A percentile compares a stretch with the other conserved stretches of the same genome.
These are phyloP conservation scores for Melipona quadrifasciata DNA, from an alignment of 1,140 invertebrate species.

Conservation along the genomic window DNA sequence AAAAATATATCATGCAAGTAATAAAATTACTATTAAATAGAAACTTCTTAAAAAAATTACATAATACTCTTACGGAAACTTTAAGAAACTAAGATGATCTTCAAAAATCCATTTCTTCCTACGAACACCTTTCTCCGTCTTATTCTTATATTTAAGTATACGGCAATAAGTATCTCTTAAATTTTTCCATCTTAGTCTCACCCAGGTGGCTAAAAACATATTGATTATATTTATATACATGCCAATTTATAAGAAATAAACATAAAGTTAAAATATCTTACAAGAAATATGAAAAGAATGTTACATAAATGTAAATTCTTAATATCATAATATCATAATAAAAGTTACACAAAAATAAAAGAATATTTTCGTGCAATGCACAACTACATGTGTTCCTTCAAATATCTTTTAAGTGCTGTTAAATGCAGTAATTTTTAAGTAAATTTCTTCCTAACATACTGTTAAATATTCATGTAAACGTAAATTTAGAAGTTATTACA, in stretches of 20 bases:
- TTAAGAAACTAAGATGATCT: constrained; percentile 77
- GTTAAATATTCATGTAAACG: not conserved
- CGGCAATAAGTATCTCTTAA: constrained; percentile 77
- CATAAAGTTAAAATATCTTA: not conserved
- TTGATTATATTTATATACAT: constrained; percentile 9
- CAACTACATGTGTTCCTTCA: not conserved
- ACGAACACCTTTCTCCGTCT: constrained; percentile 72
- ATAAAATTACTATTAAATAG: not conserved
- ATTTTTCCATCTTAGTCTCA: constrained; percentile 79
- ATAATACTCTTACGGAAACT: constrained; percentile 74
- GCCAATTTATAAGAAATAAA: not conserved
- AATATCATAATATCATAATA: not conserved
- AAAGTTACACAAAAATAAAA: not conserved
- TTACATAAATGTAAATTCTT: not conserved
- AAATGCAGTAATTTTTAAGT: not conserved
- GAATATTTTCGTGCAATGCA: too few species aligned
- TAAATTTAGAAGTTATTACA: not conserved
- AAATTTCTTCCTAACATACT: not conserved
- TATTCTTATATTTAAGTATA: constrained; percentile 76
- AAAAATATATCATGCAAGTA: not conserved
- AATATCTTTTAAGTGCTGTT: not conserved
- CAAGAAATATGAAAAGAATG: not conserved
- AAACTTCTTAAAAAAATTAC: not conserved
- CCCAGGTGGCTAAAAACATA: constrained; percentile 70
- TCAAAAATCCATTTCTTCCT: constrained; percentile 81